Conservation (phyloP, 2,797 vertebrate species). For the Ciconia nigra region DNA sequence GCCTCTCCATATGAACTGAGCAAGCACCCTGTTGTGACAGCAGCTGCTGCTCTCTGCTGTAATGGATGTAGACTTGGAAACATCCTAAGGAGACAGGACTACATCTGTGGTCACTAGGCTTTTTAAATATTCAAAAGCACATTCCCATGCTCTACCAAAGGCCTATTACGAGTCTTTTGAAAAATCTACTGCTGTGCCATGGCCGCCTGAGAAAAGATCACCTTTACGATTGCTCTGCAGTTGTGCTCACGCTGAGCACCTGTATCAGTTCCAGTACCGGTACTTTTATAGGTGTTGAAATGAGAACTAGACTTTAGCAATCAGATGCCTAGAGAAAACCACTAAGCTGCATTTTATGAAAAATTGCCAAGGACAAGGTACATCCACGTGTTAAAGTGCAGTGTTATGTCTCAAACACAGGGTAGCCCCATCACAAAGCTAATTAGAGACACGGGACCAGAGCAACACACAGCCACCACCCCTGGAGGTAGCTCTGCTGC, state of each 20-base stretch:
- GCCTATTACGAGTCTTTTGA: background rate
- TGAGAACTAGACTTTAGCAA: background rate
- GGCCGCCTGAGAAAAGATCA: background rate
- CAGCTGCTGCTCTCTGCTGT: background rate
- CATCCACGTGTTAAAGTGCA: accelerated
- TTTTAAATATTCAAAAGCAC: background rate
- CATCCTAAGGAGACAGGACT: background rate
- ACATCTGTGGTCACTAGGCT: background rate
- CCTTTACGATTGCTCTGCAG: background rate
- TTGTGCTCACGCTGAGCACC: background rate
- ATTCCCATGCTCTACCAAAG: background rate
- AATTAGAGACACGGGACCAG: background rate
- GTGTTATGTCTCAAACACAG: background rate
- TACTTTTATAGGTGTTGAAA: background rate
- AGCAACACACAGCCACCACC: background rate
- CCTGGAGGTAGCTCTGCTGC: background rate
- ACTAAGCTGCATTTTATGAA: background rate
- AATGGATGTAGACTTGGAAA: background rate
- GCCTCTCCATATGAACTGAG: background rate
- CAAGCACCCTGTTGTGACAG: background rate
- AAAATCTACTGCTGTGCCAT: background rate
- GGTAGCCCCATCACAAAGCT: background rate
- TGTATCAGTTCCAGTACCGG: background rate
- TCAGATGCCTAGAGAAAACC: background rate
- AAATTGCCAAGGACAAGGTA: background rate